Evolutionary conservation across 92 coral and sea anemone genomes (phyloP).

Genomic region (Phymanthus crucifer): DNA sequence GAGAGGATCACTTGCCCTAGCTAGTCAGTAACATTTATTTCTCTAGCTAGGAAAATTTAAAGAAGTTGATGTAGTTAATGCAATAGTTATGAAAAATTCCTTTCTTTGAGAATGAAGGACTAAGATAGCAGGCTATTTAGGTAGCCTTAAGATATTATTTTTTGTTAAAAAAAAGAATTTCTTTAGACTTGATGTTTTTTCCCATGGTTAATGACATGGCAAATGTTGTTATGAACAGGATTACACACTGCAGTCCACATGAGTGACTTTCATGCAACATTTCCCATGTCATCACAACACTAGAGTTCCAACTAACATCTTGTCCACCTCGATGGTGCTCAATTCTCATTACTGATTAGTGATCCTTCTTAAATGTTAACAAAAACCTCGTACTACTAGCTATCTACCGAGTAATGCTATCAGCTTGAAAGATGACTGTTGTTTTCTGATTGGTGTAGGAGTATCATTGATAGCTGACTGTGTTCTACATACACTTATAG

Average conservation of each 20-base stretch:
- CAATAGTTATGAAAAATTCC: slow-evolving; percentile 9
- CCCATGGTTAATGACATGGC: slow-evolving; percentile 7
- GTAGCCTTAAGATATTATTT: slow-evolving; percentile 32
- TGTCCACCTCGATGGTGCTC: slow-evolving; percentile 14
- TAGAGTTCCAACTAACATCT: slow-evolving; percentile 1
- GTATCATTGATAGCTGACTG: slow-evolving; percentile 34
- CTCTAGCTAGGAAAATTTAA: slow-evolving; percentile 37
- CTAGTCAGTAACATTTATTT: slow-evolving; percentile 38
- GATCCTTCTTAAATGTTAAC: slow-evolving; percentile 4
- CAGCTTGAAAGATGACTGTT: not conserved
- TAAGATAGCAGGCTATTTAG: slow-evolving; percentile 6
- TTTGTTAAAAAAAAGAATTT: slow-evolving; percentile 19
- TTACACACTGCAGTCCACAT: not conserved
- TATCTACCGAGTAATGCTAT: slow-evolving; percentile 2
- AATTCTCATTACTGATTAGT: slow-evolving; percentile 14
- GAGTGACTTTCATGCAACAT: not conserved
- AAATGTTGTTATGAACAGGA: not conserved
- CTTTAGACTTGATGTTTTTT: slow-evolving; percentile 1
- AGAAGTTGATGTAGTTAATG: slow-evolving; percentile 19
- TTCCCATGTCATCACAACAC: slow-evolving; percentile 1
- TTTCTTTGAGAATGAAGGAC: slow-evolving; percentile 24
- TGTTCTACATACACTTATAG: slow-evolving; percentile 11
- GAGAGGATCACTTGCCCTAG: slow-evolving; percentile 36
- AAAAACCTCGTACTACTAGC: slow-evolving; percentile 19
- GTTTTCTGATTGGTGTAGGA: slow-evolving; percentile 29